Evolutionary conservation across 2,113 vertebrate species (phyloP), one percentile per base, ranked within the genome.

Genomic region (Hymenochirus boettgeri): DNA sequence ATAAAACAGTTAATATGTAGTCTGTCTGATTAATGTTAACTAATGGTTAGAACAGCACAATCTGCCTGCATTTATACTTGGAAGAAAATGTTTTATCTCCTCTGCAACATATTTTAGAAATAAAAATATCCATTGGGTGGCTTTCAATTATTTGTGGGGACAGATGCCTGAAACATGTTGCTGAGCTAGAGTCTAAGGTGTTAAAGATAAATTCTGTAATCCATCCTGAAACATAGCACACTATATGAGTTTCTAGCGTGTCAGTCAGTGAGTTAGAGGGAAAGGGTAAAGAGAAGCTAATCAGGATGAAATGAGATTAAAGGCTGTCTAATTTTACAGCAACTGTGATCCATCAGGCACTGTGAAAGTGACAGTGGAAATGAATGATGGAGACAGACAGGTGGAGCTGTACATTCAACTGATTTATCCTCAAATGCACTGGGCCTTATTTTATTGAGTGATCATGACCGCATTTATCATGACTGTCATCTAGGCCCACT

Each of bases 321-420:
- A 95, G 91, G 94, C 94, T 97, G 94, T 97, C 94, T 98, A 97
- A 97, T 97, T 96, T 94, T 93, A 92, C 93, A 92, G 92, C 90
- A 93, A 94, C 91, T 93, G 93, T 89, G 93, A 98, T 99, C 94
- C 93, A 97, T 97, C 95, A 99, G 93, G 86, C 89, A 83, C 87
- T 88, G 88, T 89, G 90, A 92, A 91, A 92, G 88, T 97, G 94
- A 95, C 94, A 94, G 92, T 92, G 91, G 92, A 91, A 92, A 96
- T 97, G 95, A 97, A 89, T 95, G 94, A 98, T 98, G 90, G 92
- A 96, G 92, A 94, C 93, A 94, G 95, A 97, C 94, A 97, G 92
- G 94, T 97, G 94, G 94, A 92, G 92, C 90, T 94, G 91, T 94
- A 92, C 92, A 94, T 97, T 94, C 85, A 92, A 93, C 93, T 98